A percentile compares a stretch with the other conserved stretches of the same genome.
Conservation (phyloP, 2,888 invertebrate species). For the Litoditis marina region DNA sequence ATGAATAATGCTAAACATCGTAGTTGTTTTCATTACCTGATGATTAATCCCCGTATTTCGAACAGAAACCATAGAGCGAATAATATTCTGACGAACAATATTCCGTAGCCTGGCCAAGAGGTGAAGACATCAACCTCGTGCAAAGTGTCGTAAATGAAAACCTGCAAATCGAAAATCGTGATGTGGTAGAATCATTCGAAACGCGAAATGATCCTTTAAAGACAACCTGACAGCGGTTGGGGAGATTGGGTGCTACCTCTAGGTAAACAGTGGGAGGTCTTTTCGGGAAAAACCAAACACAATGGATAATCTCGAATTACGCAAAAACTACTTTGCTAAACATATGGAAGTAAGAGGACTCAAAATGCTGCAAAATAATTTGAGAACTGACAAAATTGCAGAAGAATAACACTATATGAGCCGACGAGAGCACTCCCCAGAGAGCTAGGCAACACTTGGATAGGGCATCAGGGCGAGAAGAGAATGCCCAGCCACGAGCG, state of each 20-base stretch:
- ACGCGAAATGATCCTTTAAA: conserved; percentile 7
- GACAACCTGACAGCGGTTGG: background rate
- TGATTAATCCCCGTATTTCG: conserved; percentile 74
- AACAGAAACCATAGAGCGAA: conserved; percentile 87
- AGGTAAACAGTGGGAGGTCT: too few species aligned
- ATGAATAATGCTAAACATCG: too few species aligned
- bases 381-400: conserved; percentile 94
- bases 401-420: conserved; percentile 85
- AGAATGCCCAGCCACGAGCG: conserved; percentile 93
- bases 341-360: too few species aligned
- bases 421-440: conserved; percentile 86
- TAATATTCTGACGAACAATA: conserved; percentile 78
- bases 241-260: background rate
- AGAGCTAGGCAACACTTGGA: conserved; percentile 73
- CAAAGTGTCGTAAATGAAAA: conserved; percentile 83
- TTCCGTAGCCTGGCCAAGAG: conserved; percentile 94
- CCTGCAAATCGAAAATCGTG: conserved; percentile 70
- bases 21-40: too few species aligned
- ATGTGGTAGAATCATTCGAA: background rate
- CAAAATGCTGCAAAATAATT: too few species aligned
- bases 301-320: too few species aligned
- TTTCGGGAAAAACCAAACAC: too few species aligned
- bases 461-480: conserved; percentile 19
- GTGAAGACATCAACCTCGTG: conserved; percentile 95
- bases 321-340: too few species aligned